phyloP scores from a whole-genome alignment of 1,140 invertebrate species.

The Pseudomyrmex cubaensis region DNA sequence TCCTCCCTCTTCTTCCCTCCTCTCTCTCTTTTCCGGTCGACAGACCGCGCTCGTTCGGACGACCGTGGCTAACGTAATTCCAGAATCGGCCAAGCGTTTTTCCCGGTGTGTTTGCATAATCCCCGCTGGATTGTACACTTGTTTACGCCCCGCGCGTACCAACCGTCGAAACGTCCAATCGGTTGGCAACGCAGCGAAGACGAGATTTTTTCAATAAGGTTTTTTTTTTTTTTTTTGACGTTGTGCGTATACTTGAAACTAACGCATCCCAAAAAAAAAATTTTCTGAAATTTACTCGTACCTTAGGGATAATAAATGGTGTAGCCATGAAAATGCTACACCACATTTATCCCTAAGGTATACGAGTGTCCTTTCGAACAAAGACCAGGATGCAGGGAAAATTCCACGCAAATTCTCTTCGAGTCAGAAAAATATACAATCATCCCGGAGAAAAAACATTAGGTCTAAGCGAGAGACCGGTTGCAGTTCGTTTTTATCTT shows the following conservation, averaged over 20 bases:
- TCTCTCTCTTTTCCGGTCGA: constrained; percentile 44
- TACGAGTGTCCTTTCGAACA: too few species aligned
- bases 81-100: constrained; percentile 47
- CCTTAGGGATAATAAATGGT: too few species aligned
- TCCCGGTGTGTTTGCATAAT: constrained; percentile 54
- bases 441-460: too few species aligned
- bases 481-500: background rate
- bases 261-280: too few species aligned
- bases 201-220: background rate
- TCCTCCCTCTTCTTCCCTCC: constrained; percentile 13
- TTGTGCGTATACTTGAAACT: too few species aligned
- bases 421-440: too few species aligned
- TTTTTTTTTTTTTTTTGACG: background rate
- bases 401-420: too few species aligned
- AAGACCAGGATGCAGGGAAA: too few species aligned
- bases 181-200: background rate
- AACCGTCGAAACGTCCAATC: constrained; percentile 2
- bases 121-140: constrained; percentile 56
- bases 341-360: too few species aligned
- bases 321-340: too few species aligned
- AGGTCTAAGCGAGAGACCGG: too few species aligned
- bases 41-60: background rate
- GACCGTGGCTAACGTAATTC: constrained; percentile 46
- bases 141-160: constrained; percentile 46
- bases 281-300: too few species aligned